Conservation (phyloP, 2,888 invertebrate species). For the Temnothorax ravouxi region DNA sequence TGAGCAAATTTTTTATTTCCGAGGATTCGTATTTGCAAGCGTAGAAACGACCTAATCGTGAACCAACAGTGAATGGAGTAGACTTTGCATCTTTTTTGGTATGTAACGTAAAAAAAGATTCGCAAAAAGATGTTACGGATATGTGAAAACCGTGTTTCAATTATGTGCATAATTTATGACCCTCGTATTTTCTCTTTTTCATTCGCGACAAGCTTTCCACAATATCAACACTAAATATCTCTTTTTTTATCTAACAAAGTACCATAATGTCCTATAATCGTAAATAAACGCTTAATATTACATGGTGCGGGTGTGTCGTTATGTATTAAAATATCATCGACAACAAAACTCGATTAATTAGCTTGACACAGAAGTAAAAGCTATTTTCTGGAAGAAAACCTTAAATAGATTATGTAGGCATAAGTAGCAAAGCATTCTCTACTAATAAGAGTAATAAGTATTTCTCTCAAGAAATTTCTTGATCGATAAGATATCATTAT, state of each 20-base stretch:
- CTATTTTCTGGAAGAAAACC: background rate
- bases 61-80: slow-evolving; percentile 51
- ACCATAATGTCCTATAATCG: background rate
- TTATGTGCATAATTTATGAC: slow-evolving; percentile 24
- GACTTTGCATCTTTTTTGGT: slow-evolving; percentile 29
- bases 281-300: slow-evolving; percentile 1
- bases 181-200: background rate
- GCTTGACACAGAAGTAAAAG: background rate
- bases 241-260: background rate
- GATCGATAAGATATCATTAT: background rate
- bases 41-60: slow-evolving; percentile 49
- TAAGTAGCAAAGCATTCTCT: background rate
- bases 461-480: slow-evolving; percentile 11
- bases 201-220: background rate
- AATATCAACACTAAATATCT: background rate
- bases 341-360: background rate
- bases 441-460: background rate
- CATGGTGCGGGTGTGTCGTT: background rate
- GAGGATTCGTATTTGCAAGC: slow-evolving; percentile 33
- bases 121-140: slow-evolving; percentile 13
- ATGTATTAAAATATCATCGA: slow-evolving; percentile 1
- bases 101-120: slow-evolving; percentile 27
- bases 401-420: background rate
- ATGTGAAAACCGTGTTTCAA: slow-evolving; percentile 39
- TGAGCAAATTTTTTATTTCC: slow-evolving; percentile 47